Conservation (phyloP, 2,888 invertebrate species). For the Bembecia ichneumoniformis region DNA sequence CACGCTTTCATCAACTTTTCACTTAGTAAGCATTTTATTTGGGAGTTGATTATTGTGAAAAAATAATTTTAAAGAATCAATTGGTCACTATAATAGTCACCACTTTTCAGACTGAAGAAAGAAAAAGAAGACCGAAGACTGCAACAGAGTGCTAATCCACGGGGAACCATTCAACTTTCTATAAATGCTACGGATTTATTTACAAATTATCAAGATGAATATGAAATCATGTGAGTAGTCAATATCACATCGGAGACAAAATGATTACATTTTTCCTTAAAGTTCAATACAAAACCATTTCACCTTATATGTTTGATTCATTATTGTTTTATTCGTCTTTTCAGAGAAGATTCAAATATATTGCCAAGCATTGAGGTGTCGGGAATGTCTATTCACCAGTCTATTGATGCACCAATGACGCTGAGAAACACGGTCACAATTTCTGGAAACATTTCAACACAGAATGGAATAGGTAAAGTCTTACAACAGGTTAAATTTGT, state of each 20-base stretch:
- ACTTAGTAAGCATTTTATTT: no score
- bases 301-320: not conserved
- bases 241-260: no score
- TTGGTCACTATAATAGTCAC: not conserved
- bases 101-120: constrained; percentile 70
- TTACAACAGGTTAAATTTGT: no score
- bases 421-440: constrained; percentile 87
- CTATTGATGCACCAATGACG: constrained; percentile 93
- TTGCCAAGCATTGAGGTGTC: constrained; percentile 89
- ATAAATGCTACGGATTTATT: constrained; percentile 96
- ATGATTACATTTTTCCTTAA: no score
- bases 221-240: constrained; percentile 63
- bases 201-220: constrained; percentile 83
- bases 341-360: constrained; percentile 58
- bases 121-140: constrained; percentile 90
- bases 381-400: constrained; percentile 93
- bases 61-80: no score
- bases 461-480: constrained; percentile 85
- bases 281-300: no score
- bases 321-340: constrained; percentile 9
- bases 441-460: constrained; percentile 85
- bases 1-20: no score
- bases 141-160: constrained; percentile 93
- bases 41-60: no score
- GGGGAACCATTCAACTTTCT: constrained; percentile 87